Percentiles rank a stretch among this genome's conserved stretches.
Conservation (phyloP, 2,113 vertebrate genomes). For the Hippocampus mohnikei region DNA sequence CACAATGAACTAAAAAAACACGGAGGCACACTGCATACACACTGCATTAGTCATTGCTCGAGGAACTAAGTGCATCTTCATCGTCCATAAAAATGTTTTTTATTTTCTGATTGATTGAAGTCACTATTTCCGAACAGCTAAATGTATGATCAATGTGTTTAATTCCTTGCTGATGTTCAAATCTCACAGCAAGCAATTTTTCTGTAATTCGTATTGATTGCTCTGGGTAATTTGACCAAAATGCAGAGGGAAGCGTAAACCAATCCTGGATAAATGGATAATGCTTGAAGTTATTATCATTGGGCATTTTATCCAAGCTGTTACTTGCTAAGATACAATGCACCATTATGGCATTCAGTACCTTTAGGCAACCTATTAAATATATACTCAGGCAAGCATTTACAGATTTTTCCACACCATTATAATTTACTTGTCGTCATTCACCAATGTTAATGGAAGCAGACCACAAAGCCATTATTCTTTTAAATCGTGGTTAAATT, state of each 20-base stretch:
- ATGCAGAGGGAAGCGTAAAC: conserved; percentile 58
- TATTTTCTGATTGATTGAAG: conserved; percentile 21
- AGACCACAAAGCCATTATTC: conserved; percentile 42
- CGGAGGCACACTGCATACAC: too few relatives aligned
- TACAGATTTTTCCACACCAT: conserved; percentile 29
- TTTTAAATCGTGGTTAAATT: conserved; percentile 49
- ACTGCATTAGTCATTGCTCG: too few relatives aligned
- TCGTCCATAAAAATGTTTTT: neutral
- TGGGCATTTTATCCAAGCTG: neutral
- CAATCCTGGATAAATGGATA: conserved; percentile 39
- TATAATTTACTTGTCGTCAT: conserved; percentile 34
- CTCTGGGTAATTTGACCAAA: conserved; percentile 42
- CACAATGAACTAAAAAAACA: too few relatives aligned
- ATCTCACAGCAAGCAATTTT: conserved; percentile 26
- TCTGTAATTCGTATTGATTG: conserved; percentile 29
- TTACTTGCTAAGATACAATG: neutral
- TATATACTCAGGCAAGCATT: conserved; percentile 9
- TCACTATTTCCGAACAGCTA: conserved; percentile 7
- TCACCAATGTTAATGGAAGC: conserved; percentile 55
- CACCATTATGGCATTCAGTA: conserved; percentile 18
- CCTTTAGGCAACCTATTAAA: conserved; percentile 43
- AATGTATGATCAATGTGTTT: too few relatives aligned
- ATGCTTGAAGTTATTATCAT: neutral
- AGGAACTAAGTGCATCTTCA: too few relatives aligned
- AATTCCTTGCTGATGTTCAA: conserved; percentile 35